These are phyloP conservation scores for Tragelaphus scriptus DNA, from an alignment of 2,113 vertebrate genomes.

Conservation along the genomic window DNA sequence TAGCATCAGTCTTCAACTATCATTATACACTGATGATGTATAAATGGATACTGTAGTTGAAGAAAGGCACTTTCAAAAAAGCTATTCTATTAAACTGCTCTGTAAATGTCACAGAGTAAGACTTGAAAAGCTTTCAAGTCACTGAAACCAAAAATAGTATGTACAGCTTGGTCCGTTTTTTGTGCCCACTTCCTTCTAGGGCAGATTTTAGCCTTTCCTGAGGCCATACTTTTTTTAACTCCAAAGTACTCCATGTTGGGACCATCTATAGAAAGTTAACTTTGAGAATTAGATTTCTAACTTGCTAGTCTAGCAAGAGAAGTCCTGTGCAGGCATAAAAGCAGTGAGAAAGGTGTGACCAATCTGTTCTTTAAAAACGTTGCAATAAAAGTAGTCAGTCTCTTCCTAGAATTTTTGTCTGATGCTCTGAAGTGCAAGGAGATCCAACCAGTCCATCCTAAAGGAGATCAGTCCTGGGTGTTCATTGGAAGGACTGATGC, in stretches of 20 bases:
- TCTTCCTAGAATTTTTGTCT: neutral
- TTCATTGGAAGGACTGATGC: neutral
- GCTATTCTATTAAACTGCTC: neutral
- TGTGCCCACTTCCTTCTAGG: neutral
- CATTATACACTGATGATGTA: neutral
- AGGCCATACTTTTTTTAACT: neutral
- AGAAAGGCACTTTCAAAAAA: constrained; percentile 7
- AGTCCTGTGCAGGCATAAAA: neutral
- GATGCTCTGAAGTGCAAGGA: neutral
- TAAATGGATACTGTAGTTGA: neutral
- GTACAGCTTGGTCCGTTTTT: neutral
- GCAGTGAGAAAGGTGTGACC: neutral
- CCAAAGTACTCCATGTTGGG: neutral
- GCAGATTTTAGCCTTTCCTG: constrained; percentile 9
- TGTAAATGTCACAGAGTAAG: constrained; percentile 39
- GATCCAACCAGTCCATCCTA: neutral
- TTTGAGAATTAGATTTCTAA: neutral
- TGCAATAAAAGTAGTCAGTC: neutral
- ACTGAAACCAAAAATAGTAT: neutral
- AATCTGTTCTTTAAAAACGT: neutral
- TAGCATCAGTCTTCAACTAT: neutral
- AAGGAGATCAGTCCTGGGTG: neutral
- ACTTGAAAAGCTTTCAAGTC: neutral
- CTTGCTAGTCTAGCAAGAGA: neutral
- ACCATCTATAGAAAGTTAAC: neutral